phyloP scores from a whole-genome alignment of 2,888 invertebrate genomes.

The Lasioglossum oenotherae region DNA sequence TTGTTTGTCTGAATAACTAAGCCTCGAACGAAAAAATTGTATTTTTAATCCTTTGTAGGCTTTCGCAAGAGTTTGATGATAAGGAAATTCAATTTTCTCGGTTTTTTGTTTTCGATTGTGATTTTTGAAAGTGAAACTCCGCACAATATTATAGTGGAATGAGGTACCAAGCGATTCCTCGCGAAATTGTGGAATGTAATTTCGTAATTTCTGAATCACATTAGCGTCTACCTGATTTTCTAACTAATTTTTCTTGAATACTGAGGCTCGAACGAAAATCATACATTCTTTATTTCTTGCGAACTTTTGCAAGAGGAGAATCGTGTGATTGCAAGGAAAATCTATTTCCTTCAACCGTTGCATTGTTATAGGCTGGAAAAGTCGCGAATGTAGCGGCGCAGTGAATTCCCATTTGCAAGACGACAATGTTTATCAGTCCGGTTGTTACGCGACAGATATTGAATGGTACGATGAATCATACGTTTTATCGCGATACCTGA shows the following conservation, averaged over 20 bases:
- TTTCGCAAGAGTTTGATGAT: too few species aligned
- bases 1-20: too few species aligned
- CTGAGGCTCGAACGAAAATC: neutral
- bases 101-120: too few species aligned
- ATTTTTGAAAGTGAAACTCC: too few species aligned
- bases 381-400: neutral
- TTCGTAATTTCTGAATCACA: too few species aligned
- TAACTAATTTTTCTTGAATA: neutral
- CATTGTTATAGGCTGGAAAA: neutral
- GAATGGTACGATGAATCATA: conserved; percentile 42
- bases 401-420: conserved; percentile 13
- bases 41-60: too few species aligned
- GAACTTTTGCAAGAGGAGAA: neutral
- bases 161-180: too few species aligned
- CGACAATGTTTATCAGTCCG: conserved; percentile 20
- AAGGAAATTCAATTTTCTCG: too few species aligned
- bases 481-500: conserved; percentile 35
- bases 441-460: conserved; percentile 21
- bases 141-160: too few species aligned
- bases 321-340: neutral
- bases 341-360: neutral
- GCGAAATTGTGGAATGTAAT: too few species aligned
- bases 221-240: neutral
- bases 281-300: neutral
- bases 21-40: too few species aligned